These are phyloP conservation scores for Laticauda laticaudata DNA, from an alignment of 2,113 vertebrate species.

Conservation along the genomic window DNA sequence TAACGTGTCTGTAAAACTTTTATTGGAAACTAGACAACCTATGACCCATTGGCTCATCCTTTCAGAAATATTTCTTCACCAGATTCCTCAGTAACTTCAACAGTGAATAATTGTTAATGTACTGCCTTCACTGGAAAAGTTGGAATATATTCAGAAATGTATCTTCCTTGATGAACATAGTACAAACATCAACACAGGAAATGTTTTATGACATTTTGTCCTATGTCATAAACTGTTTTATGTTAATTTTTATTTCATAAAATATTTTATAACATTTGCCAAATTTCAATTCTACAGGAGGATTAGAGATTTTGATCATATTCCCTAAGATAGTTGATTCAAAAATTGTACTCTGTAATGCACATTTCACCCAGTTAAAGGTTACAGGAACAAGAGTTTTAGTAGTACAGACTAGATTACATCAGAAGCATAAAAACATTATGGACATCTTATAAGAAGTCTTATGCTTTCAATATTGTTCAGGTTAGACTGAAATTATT, in stretches of 20 bases:
- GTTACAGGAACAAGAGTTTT: not conserved
- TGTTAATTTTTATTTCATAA: not conserved
- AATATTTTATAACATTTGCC: not conserved
- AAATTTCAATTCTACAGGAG: not conserved
- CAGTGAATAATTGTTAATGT: not conserved
- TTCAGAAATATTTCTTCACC: no score
- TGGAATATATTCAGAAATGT: not conserved
- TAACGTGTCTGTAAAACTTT: not conserved
- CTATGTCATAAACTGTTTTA: not conserved
- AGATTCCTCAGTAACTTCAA: no score
- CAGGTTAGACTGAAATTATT: not conserved
- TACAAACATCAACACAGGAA: not conserved
- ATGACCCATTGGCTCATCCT: no score
- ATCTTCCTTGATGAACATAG: not conserved
- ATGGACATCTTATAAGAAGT: not conserved
- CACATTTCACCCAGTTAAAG: not conserved
- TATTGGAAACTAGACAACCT: not conserved
- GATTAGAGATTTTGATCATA: not conserved
- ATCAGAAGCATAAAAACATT: not conserved
- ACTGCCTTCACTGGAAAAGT: not conserved
- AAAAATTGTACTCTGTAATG: not conserved
- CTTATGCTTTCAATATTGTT: not conserved
- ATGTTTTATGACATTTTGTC: not conserved
- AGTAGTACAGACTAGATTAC: not conserved
- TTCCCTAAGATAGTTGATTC: not conserved